Base-by-base conservation (phyloP, 2,113 vertebrate species). In the Talpa occidentalis region DNA sequence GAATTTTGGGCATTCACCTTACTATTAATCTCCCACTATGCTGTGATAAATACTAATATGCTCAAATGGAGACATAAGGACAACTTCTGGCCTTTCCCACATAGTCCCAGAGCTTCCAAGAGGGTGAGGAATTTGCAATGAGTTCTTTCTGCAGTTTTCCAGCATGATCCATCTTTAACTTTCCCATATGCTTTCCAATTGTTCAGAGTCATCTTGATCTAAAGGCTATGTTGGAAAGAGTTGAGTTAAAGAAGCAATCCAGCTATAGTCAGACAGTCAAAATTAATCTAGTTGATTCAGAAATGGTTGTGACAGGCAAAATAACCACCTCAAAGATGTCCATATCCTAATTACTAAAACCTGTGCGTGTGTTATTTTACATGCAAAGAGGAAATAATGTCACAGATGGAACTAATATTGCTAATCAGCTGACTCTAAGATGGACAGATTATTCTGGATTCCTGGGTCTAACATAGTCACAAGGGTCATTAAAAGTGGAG, bases 221-320 rank as follows among this genome's bases (percentile, higher is more conserved):
- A 64, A 59, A 3, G 60, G 11, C 10, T 40, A 0, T 67, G 32
- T 73, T 62, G 17, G 47, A 35, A 85, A 67, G 6, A 16, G 40
- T 42, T 37, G 15, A 54, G 59, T 67, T 44, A 47, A 69, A 93
- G 73, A 95, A 83, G 11, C 4, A 49, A 19, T 64, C 28, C 49
- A n/a, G 16, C 15, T 47, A 35, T 9, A 84, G 52, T 44, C 19
- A 81, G 54, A 88, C 17, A 72, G 19, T 15, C 28, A 59, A 52
- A 73, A 95, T 60, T 80, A 74, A 73, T 60, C 47, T 80, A 78
- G 49, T 60, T 74, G 72, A 54, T 44, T 88, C 26, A 91, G 54
- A 91, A 72, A 10, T 81, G 54, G 10, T 85, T 72, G 6, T 66
- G 35, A 2, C 67, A 54, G 26, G 6, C n/a, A 80, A 64, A 72